These are phyloP conservation scores for Brassicogethes aeneus DNA, from an alignment of 2,888 invertebrate species.

Conservation along the genomic window DNA sequence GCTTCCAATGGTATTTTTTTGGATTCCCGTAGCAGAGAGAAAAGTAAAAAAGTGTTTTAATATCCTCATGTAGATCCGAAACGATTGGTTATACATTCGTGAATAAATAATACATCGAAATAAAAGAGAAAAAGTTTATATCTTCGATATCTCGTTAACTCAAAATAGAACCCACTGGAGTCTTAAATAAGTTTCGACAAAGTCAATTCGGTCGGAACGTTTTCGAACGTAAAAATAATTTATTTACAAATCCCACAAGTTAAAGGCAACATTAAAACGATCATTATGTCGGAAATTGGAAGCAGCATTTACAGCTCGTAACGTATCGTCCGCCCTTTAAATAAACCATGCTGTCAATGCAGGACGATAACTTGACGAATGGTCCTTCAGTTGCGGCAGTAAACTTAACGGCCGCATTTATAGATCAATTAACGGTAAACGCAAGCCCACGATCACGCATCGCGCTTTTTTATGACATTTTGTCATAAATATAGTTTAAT, in stretches of 20 bases:
- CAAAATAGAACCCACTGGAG: background rate
- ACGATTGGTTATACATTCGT: too few species aligned
- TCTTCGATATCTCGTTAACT: constrained; percentile 1
- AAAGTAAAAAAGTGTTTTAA: too few species aligned
- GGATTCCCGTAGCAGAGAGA: too few species aligned
- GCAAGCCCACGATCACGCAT: background rate
- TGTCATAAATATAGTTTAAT: too few species aligned
- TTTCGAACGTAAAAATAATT: constrained; percentile 1
- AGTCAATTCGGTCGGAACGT: background rate
- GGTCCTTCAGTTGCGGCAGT: constrained; percentile 19
- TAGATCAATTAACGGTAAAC: constrained; percentile 20
- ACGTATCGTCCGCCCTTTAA: constrained; percentile 12
- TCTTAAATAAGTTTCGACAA: background rate
- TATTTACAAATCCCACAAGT: constrained; percentile 3
- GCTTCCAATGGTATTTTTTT: too few species aligned
- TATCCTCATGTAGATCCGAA: too few species aligned
- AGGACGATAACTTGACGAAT: constrained; percentile 26
- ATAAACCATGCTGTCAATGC: constrained; percentile 26
- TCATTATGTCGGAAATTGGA: constrained; percentile 3
- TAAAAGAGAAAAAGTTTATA: too few species aligned
- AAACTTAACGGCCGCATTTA: constrained; percentile 25
- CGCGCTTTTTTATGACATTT: too few species aligned
- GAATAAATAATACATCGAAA: too few species aligned
- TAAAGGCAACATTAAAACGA: constrained; percentile 2
- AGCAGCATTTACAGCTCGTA: background rate